phyloP scores from a whole-genome alignment of 2,888 invertebrate genomes.

The Nemoura dubitans region DNA sequence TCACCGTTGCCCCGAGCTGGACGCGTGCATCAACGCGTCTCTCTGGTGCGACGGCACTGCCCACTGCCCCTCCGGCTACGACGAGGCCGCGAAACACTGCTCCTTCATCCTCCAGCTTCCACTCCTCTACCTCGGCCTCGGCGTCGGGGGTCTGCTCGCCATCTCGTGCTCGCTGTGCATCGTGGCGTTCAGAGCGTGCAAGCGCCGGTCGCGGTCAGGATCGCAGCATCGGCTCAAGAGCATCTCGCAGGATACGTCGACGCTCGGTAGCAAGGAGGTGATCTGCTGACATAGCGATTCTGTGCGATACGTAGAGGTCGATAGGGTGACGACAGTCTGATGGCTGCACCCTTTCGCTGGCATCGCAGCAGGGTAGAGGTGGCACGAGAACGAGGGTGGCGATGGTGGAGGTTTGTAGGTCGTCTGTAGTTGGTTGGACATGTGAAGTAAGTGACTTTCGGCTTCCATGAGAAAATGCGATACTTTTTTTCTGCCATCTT shows the following conservation, averaged over 20 bases:
- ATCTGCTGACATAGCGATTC: slow-evolving; percentile 97
- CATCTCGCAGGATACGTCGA: slow-evolving; percentile 37
- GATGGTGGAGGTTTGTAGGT: not conserved
- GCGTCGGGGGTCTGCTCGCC: slow-evolving; percentile 58
- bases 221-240: slow-evolving; percentile 38
- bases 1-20: slow-evolving; percentile 79
- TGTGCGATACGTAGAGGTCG: slow-evolving; percentile 91
- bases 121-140: slow-evolving; percentile 72
- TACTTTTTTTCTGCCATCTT: no score
- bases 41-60: slow-evolving; percentile 83
- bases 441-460: no score
- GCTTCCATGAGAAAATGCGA: no score
- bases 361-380: not conserved
- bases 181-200: slow-evolving; percentile 42
- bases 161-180: slow-evolving; percentile 56
- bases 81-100: slow-evolving; percentile 82
- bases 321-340: slow-evolving; percentile 92
- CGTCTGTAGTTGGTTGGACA: no score
- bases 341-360: not conserved
- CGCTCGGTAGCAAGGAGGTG: slow-evolving; percentile 72
- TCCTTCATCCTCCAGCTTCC: slow-evolving; percentile 80
- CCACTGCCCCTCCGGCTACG: slow-evolving; percentile 83
- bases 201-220: slow-evolving; percentile 37
- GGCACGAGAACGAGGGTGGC: not conserved
- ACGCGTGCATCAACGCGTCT: slow-evolving; percentile 81